Percentiles rank a stretch among this genome's conserved stretches.
Conservation (phyloP, 2,797 vertebrate species). For the Malurus splendens region DNA sequence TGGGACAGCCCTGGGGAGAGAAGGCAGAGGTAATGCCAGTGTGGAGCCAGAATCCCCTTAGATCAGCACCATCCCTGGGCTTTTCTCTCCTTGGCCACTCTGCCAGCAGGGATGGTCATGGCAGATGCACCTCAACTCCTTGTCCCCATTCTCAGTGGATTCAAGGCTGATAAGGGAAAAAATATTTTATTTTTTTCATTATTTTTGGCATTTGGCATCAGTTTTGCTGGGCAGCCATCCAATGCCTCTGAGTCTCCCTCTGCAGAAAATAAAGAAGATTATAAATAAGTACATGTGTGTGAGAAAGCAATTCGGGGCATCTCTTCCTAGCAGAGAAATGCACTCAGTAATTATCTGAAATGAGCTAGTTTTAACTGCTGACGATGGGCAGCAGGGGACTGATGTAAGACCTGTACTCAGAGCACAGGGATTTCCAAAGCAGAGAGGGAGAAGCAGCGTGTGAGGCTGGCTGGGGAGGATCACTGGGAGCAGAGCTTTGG, state of each 20-base stretch:
- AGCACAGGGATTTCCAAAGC: neutral
- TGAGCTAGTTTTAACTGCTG: constrained; percentile 56
- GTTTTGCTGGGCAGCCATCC: constrained; percentile 40
- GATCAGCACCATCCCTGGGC: accelerated
- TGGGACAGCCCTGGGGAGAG: neutral
- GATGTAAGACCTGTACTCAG: neutral
- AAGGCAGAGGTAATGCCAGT: accelerated
- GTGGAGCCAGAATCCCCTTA: neutral
- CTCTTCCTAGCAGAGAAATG: constrained; percentile 55
- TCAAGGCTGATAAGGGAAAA: neutral
- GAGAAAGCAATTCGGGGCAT: constrained; percentile 54
- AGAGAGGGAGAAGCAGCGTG: neutral
- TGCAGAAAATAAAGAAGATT: constrained; percentile 29
- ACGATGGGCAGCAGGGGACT: constrained; percentile 1
- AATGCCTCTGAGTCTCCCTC: constrained; percentile 37
- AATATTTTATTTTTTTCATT: neutral
- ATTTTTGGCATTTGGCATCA: constrained; percentile 36
- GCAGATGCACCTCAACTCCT: neutral
- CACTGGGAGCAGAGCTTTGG: neutral
- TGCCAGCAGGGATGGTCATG: neutral
- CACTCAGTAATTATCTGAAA: constrained; percentile 53
- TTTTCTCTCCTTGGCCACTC: neutral
- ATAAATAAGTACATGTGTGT: neutral
- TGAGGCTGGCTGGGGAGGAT: neutral
- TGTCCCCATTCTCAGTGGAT: neutral